Percentiles rank a stretch among this genome's conserved stretches.
These are phyloP conservation scores for Nasalis larvatus DNA, from an alignment of 2,113 vertebrate genomes.

Conservation along the genomic window DNA sequence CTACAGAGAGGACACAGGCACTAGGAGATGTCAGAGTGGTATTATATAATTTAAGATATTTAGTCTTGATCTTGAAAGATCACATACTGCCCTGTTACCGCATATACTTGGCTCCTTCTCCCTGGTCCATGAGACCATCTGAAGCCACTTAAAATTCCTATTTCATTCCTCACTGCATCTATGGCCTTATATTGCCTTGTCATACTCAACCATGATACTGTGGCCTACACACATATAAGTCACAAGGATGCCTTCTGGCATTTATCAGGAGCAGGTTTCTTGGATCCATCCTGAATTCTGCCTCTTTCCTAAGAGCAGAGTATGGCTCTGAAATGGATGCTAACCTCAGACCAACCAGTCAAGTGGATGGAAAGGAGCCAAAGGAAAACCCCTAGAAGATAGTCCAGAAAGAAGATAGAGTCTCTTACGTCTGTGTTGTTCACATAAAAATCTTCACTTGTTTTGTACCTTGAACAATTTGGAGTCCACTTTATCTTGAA, in stretches of 20 bases:
- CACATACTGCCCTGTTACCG: background rate
- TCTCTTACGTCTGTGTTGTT: background rate
- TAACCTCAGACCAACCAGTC: background rate
- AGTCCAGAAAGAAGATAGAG: background rate
- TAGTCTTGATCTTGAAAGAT: background rate
- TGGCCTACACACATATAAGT: background rate
- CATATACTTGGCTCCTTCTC: background rate
- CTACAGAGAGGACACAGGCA: background rate
- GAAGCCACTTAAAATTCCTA: background rate
- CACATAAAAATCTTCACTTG: background rate
- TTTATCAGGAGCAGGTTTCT: background rate
- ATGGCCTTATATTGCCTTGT: background rate
- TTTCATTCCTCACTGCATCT: background rate
- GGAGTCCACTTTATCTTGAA: background rate
- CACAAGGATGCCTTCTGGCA: background rate
- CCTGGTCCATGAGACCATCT: background rate
- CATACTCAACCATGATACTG: background rate
- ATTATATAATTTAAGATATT: background rate
- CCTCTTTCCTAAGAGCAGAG: background rate
- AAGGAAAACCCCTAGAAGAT: background rate
- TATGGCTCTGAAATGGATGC: background rate
- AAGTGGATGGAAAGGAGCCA: background rate
- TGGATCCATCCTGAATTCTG: background rate
- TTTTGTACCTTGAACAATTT: background rate
- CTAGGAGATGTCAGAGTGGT: background rate